Base-by-base conservation (phyloP, 1,140 invertebrate species). In the Physella acuta region DNA sequence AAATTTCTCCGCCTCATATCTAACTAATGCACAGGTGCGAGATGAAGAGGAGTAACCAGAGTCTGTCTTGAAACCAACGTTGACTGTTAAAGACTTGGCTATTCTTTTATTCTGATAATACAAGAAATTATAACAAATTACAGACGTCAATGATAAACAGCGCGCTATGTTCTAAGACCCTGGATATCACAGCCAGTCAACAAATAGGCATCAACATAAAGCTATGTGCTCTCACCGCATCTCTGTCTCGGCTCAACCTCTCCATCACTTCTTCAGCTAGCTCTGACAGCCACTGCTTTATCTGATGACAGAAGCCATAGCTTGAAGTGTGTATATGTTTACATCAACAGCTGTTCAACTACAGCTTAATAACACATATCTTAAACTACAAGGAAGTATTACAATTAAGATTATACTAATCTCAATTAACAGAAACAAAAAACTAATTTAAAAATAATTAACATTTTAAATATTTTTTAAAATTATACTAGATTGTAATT, bases 191-290 rank as follows among this genome's bases (percentile, higher is more conserved):
- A n/a, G 24, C 20, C 39, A 70, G 11, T 64, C 1, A 14, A 64
- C 39, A 26, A 17, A 20, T 3, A 33, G 17, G 63, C 31, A 16
- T 17, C 63, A 26, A 20, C 14, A 51, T n/a, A n/a, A n/a, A n/a
- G n/a, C n/a, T 20, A 44, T 1, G 49, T 5, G n/a, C 61, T 73
- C 76, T 76, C 73, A 86, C 86, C 63, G 65, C 74, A 73, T 85
- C 79, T 74, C 76, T 76, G 86, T 98, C 95, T 79, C 91, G 90
- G 55, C 91, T 88, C n/a, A 98, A 84, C 58, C 95, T 88, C 81
- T 96, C 93, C 53, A 89, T 88, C 37, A 97, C 88, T 87, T 98
- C 95, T 39, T 88, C 88, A 0, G 91, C 86, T 5, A 98, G 85
- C 79, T 94, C 91, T 34, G 84, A 85, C 0, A 95, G 82, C 95